These are phyloP conservation scores for Ganaspis brasiliensis DNA, from an alignment of 2,888 invertebrate species.

Conservation along the genomic window DNA sequence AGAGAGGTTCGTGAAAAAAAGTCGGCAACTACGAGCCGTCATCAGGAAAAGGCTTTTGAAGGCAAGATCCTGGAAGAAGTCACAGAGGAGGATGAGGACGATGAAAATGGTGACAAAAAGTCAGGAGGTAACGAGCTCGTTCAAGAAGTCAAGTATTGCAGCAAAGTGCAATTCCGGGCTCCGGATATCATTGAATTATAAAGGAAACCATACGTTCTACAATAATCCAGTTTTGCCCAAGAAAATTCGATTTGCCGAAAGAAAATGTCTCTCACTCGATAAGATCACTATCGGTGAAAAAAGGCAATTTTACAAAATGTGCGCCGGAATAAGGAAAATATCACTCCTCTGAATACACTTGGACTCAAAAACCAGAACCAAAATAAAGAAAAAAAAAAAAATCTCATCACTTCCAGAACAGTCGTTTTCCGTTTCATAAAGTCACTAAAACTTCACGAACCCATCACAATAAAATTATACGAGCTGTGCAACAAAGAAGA, in stretches of 20 bases:
- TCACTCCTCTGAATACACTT: background rate
- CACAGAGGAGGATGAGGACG: constrained; percentile 61
- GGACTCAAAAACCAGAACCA: background rate
- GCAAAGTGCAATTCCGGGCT: constrained; percentile 73
- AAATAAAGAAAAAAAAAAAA: constrained; percentile 8
- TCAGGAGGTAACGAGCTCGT: constrained; percentile 64
- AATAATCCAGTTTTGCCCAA: background rate
- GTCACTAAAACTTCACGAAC: constrained; percentile 5
- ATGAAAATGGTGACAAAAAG: constrained; percentile 51
- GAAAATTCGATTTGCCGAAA: background rate
- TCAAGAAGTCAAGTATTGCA: constrained; percentile 70
- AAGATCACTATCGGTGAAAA: background rate
- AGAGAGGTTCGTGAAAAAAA: constrained; percentile 67
- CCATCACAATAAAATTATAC: background rate
- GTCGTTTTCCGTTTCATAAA: background rate
- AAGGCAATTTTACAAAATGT: constrained; percentile 11
- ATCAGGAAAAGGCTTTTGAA: constrained; percentile 65
- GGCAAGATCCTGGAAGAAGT: constrained; percentile 70
- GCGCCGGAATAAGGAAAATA: constrained; percentile 1
- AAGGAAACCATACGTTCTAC: constrained; percentile 47
- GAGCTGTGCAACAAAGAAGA: constrained; percentile 4
- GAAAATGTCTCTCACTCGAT: background rate
- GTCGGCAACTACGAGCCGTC: constrained; percentile 52
- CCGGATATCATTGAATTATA: constrained; percentile 74
- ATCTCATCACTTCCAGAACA: constrained; percentile 16